Base-by-base conservation (phyloP, 1,140 invertebrate genomes). In the Diabrotica undecimpunctata region DNA sequence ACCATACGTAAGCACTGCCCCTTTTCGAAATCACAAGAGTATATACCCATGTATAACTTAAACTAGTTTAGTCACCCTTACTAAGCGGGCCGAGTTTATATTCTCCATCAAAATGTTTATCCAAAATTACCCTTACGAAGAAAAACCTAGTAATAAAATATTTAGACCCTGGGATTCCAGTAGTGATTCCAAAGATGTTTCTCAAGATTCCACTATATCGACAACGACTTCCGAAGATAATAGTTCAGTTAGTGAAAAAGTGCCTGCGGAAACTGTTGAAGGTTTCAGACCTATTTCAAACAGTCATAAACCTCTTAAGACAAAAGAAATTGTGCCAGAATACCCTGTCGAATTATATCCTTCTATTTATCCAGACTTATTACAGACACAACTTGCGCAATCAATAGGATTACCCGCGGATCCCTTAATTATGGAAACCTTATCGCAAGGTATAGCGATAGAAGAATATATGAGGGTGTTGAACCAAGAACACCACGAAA, bases 401-500 rank as follows among this genome's bases (percentile, higher is more conserved):
- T 76, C 80, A 6, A 72, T 83, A 55, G 81, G 82, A 3, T 76
- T 83, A 5, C 78, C 81, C 11, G 79, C 77, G 7, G 83, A 84
- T 72, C 81, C 83, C 0, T 64, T 84, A 8, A 72, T 84, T 5
- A 50, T 79, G 41, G 83, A 84, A 74, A 81, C 80, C 3, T 62
- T 85, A 66, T 79, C 82, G 5, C 82, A 84, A 75, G 82, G 82
- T 7, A 84, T 83, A 66, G 83, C 83, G 25, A 53, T 77, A 81
- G 87, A 89, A 70, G 87, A 88, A 75, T 88, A 88, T 71, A 84
- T 84, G 0, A 81, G 87, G 69, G 84, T 88, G 56, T 74, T 88
- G 38, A 83, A 84, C 36, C 85, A 88, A 76, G 86, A 88, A 69
- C 86, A 86, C 35, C 85, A 87, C 71, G 79, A 83, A 0, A 87